Evolutionary conservation across 2,888 invertebrate species (phyloP).

Genomic region (Monopis laevigella): DNA sequence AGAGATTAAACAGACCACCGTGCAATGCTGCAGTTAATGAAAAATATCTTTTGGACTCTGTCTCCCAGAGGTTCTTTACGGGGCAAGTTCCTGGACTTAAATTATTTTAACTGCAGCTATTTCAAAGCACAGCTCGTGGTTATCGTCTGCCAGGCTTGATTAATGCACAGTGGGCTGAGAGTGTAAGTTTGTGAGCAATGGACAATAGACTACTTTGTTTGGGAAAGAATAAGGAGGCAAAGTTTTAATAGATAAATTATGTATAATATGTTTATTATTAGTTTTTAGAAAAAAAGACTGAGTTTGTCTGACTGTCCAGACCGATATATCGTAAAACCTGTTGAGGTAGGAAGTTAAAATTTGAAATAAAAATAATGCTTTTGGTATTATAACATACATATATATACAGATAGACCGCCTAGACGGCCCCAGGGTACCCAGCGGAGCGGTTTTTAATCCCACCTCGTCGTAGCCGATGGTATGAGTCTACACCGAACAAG

Average conservation of each 20-base stretch:
- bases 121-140: conserved; percentile 48
- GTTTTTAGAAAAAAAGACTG: too few relatives aligned
- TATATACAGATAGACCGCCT: too few relatives aligned
- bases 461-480: too few relatives aligned
- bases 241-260: too few relatives aligned
- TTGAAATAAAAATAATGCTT: too few relatives aligned
- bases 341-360: too few relatives aligned
- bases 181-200: conserved; percentile 6
- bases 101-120: conserved; percentile 56
- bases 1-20: not conserved
- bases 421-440: too few relatives aligned
- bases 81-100: conserved; percentile 46
- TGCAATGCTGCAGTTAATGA: conserved; percentile 8
- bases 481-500: too few relatives aligned
- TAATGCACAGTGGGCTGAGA: conserved; percentile 27
- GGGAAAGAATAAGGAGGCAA: not conserved
- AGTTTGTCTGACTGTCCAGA: too few relatives aligned
- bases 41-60: conserved; percentile 27
- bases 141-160: conserved; percentile 44
- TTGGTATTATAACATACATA: too few relatives aligned
- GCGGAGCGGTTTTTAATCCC: too few relatives aligned
- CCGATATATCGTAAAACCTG: not conserved
- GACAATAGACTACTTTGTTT: conserved; percentile 5
- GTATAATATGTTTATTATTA: too few relatives aligned
- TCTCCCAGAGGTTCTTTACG: conserved; percentile 52